Evolutionary conservation across 2,888 invertebrate species (phyloP).

Genomic region (Heterodera filipjevi): DNA sequence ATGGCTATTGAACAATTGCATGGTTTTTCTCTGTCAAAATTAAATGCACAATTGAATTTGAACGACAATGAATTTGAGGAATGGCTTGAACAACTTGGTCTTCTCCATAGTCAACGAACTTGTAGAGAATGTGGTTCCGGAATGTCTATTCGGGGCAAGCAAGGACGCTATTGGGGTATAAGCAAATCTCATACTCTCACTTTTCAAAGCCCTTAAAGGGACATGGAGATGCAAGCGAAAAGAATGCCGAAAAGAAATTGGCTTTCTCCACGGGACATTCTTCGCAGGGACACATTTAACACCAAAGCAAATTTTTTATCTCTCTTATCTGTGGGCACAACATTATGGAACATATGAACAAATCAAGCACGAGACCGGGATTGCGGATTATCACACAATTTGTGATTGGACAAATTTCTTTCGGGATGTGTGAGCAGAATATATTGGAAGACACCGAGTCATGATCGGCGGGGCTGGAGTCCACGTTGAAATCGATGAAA

Average conservation of each 20-base stretch:
- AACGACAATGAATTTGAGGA: not conserved
- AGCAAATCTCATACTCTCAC: too few relatives aligned
- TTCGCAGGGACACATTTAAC: not conserved
- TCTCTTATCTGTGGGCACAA: slow-evolving; percentile 3
- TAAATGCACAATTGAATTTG: not conserved
- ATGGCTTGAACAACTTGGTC: slow-evolving; percentile 10
- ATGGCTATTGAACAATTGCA: too few relatives aligned
- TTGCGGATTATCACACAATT: too few relatives aligned
- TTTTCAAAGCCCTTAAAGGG: too few relatives aligned
- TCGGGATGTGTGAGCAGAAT: not conserved
- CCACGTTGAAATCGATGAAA: too few relatives aligned
- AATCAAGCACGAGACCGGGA: not conserved
- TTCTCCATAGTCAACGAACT: not conserved
- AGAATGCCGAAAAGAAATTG: not conserved
- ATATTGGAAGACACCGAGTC: not conserved
- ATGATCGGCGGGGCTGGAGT: too few relatives aligned
- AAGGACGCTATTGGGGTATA: not conserved
- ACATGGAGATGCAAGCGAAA: not conserved
- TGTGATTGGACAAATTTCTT: slow-evolving; percentile 13
- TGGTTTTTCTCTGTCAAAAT: not conserved
- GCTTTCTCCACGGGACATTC: not conserved
- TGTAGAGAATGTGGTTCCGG: not conserved
- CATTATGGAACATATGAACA: not conserved
- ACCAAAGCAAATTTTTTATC: too few relatives aligned
- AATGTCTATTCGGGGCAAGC: not conserved